Evolutionary conservation across 2,113 vertebrate genomes (phyloP).

Genomic region (Apteryx mantelli): DNA sequence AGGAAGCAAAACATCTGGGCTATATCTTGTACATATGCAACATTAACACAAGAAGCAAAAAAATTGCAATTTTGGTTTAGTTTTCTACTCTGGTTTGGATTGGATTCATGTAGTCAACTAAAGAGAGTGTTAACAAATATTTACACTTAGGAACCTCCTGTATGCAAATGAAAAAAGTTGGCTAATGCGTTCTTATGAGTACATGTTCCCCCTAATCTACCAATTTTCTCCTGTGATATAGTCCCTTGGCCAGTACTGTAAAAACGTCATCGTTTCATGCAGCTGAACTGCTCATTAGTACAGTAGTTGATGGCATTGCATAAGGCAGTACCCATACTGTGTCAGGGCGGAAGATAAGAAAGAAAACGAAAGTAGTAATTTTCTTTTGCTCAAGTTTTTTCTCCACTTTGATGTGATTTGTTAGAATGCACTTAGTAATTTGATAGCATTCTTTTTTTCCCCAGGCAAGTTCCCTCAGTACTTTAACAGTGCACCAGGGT

Average conservation of each 20-base stretch:
- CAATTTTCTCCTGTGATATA: not conserved
- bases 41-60: not conserved
- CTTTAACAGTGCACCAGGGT: constrained; percentile 3
- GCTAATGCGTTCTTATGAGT: not conserved
- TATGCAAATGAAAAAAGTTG: not conserved
- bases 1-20: not conserved
- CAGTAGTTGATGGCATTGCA: not conserved
- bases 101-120: not conserved
- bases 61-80: not conserved
- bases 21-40: not conserved
- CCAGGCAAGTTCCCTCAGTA: not conserved
- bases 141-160: accelerated
- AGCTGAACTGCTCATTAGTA: not conserved
- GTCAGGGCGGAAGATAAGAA: not conserved
- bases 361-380: constrained; percentile 56
- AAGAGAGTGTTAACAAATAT: not conserved
- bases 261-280: accelerated
- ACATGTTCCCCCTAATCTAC: accelerated
- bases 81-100: not conserved
- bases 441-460: not conserved
- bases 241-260: not conserved
- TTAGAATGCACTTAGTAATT: constrained; percentile 20
- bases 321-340: not conserved
- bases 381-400: constrained; percentile 14
- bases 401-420: constrained; percentile 37